Base-by-base conservation (phyloP, 2,797 vertebrate species). In the Hypotaenidia okinawae region DNA sequence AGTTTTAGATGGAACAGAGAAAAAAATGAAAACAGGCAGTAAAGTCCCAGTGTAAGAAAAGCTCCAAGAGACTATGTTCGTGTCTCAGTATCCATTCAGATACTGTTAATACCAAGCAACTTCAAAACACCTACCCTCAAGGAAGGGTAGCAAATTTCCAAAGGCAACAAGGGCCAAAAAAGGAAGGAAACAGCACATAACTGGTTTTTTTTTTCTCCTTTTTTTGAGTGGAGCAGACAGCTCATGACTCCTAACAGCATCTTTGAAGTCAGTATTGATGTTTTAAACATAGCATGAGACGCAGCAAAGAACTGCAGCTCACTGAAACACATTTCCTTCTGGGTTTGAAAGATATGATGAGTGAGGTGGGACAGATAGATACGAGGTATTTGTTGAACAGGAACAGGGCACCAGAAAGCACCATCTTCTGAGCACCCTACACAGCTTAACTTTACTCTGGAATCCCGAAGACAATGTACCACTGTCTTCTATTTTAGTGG, bases 371-470 rank as follows among this genome's bases (percentile, higher is more conserved):
- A 22, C 37, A 89, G 51, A 62, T 13, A 15, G 25, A 45, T n/a
- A 19, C 18, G 24, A 84, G 7, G 6, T 30, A 41, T 55, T 62
- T 66, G 28, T 66, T 63, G 11, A 87, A 79, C 6, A 79, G 22
- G 7, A 79, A 79, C 13, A 19, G 45, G 25, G 25, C 17, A 55
- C 13, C 41, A 66, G 45, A 87, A 69, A 84, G 15, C 15, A 64
- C 45, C 15, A 5, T 55, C 21, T 59, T 54, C 33, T 33, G 18
- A 75, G 39, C 27, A 3, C 25, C 22, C 43, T 35, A 54, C 23
- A 32, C 15, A 68, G 43, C 14, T 75, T 0, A 1, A 7, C 1
- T 4, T 62, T 13, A 52, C 41, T 52, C 15, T 33, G 55, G 12
- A 81, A 87, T 32, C 28, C 35, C 30, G 18, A 30, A 80, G 18